phyloP scores from a whole-genome alignment of 2,888 invertebrate species.

The Antitype chi region DNA sequence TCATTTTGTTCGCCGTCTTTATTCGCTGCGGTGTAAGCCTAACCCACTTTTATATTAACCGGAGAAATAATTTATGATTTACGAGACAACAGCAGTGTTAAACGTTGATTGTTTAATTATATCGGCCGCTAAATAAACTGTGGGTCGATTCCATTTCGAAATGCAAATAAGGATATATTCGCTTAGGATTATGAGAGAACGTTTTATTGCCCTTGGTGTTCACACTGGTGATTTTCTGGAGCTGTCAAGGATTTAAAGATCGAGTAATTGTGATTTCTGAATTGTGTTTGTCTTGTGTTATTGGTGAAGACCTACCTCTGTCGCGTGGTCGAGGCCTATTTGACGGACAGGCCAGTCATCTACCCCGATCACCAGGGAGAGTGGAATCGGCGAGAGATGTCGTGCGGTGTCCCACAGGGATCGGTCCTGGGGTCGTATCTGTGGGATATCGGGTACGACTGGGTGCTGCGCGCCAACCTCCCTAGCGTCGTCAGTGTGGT shows the following conservation, averaged over 20 bases:
- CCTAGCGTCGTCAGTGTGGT: too few relatives aligned
- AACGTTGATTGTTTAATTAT: slow-evolving; percentile 82
- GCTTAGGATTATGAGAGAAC: slow-evolving; percentile 47
- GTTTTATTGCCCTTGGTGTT: slow-evolving; percentile 51
- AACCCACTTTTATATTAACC: slow-evolving; percentile 63
- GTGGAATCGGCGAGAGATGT: too few relatives aligned
- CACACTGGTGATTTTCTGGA: slow-evolving; percentile 35
- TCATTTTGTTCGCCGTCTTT: slow-evolving; percentile 8
- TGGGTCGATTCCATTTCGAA: slow-evolving; percentile 72
- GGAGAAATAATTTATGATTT: slow-evolving; percentile 76
- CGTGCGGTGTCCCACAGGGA: too few relatives aligned
- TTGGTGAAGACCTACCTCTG: not conserved
- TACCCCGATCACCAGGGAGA: too few relatives aligned
- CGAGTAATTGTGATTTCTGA: not conserved
- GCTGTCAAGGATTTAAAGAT: not conserved
- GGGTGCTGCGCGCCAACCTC: too few relatives aligned
- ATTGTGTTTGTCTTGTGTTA: not conserved
- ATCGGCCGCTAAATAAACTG: slow-evolving; percentile 73
- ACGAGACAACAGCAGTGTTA: slow-evolving; percentile 76
- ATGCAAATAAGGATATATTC: slow-evolving; percentile 75
- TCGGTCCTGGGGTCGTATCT: too few relatives aligned
- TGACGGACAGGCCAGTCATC: too few relatives aligned
- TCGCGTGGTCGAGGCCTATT: too few relatives aligned
- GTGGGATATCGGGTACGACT: too few relatives aligned
- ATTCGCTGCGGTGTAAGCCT: slow-evolving; percentile 53